Percentiles rank a stretch among this genome's conserved stretches.
phyloP scores from a whole-genome alignment of 2,797 vertebrate genomes.

The Syncerus caffer region DNA sequence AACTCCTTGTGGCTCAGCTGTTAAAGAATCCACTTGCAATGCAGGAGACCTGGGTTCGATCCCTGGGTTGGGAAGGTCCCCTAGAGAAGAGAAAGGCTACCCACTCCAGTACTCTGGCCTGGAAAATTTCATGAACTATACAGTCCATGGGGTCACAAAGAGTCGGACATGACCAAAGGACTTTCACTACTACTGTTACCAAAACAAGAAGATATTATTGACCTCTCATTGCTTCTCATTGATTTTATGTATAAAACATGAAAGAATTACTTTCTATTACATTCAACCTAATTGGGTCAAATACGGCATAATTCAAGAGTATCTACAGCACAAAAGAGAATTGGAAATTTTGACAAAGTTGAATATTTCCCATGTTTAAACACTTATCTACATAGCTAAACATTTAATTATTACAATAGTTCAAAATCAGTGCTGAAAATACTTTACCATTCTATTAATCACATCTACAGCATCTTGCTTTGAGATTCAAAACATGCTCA shows the following conservation, averaged over 20 bases:
- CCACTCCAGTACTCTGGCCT: background rate
- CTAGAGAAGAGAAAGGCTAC: background rate
- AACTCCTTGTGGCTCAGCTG: background rate
- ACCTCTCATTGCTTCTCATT: background rate
- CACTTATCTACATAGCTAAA: background rate
- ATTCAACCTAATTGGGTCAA: background rate
- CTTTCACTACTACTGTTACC: background rate
- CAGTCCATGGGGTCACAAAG: background rate
- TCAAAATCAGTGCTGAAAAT: conserved; percentile 11
- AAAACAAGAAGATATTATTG: background rate
- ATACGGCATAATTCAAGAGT: background rate
- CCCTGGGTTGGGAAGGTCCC: background rate
- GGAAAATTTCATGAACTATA: background rate
- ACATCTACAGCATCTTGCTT: background rate
- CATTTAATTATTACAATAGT: background rate
- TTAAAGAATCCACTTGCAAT: background rate
- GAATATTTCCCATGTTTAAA: background rate
- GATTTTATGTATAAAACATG: background rate
- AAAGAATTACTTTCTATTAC: background rate
- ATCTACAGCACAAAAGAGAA: background rate
- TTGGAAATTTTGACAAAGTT: background rate
- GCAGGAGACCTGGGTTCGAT: background rate
- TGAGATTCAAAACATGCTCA: conserved; percentile 4
- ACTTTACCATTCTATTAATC: background rate
- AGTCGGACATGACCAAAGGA: background rate